Percentiles rank a stretch among this genome's conserved stretches.
Evolutionary conservation across 2,888 invertebrate genomes (phyloP).

Genomic region (Macrophya alboannulata): DNA sequence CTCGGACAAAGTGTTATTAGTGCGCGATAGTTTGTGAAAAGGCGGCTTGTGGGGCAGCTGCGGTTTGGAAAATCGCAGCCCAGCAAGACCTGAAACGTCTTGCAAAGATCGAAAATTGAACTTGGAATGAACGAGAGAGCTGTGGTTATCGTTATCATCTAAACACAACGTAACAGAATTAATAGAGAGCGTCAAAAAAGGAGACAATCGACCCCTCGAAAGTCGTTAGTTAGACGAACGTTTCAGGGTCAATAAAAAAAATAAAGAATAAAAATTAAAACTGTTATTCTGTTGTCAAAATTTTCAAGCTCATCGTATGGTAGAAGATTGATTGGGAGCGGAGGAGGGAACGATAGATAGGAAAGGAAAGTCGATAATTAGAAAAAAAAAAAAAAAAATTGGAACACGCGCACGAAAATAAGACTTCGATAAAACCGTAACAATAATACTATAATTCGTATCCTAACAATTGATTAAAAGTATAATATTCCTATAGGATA

Average conservation of each 20-base stretch:
- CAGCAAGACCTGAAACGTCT: conserved; percentile 79
- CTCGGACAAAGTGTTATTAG: conserved; percentile 76
- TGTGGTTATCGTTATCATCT: conserved; percentile 10
- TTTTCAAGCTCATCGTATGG: background rate
- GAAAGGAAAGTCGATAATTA: background rate
- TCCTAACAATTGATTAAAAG: conserved; percentile 10
- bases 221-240: conserved; percentile 59
- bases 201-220: conserved; percentile 51
- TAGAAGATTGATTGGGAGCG: background rate
- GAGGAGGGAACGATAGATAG: background rate
- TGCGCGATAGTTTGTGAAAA: conserved; percentile 62
- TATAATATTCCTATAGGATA: conserved; percentile 10
- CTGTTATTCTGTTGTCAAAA: conserved; percentile 12
- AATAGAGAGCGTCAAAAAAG: background rate
- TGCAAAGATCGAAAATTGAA: conserved; percentile 60
- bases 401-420: background rate
- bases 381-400: background rate
- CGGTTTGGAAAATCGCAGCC: conserved; percentile 56
- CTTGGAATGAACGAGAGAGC: conserved; percentile 20
- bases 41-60: conserved; percentile 62
- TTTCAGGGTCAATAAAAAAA: conserved; percentile 51
- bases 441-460: background rate
- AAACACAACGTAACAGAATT: background rate
- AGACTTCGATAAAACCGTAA: background rate
- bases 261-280: conserved; percentile 15